Base-by-base conservation (phyloP, 2,888 invertebrate genomes). In the Loripinus fragilis region DNA sequence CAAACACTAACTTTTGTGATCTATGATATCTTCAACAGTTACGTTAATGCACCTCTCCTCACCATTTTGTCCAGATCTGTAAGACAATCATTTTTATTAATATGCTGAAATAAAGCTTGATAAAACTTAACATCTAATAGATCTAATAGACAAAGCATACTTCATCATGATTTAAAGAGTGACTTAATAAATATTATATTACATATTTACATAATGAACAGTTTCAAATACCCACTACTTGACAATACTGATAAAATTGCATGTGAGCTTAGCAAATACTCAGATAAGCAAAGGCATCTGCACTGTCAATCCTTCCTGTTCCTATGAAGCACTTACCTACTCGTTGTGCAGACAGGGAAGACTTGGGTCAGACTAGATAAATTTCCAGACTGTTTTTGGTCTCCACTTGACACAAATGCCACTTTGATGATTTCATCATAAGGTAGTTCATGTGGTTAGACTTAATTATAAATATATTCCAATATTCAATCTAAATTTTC, bases 1-100 rank as follows among this genome's bases (percentile, higher is more conserved):
- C n/a, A n/a, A n/a, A n/a, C n/a, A n/a, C 30, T 50, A 70, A 45
- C 69, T 48, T 2, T 48, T 38, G 8, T 52, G 30, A 12, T 41
- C 66, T 25, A 70, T 28, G 8, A 65, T 1, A 12, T 60, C 60
- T 33, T 60, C 35, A 0, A 72, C 48, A 25, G 60, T 68, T 0
- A 77, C 48, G 20, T 64, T 69, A 25, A 77, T 72, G 38, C 77
- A 77, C 8, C 77, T n/a, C 23, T 72, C 38, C 52, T 77, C 77
- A 20, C 45, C 45, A 15, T 12, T 8, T 12, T 15, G 45, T 3
- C 45, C 45, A 45, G 45, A 45, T 2, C 45, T 45, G 38, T 38
- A 8, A n/a, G n/a, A n/a, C n/a, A n/a, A n/a, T n/a, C n/a, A n/a
- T n/a, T n/a, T n/a, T n/a, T n/a, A n/a, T n/a, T n/a, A n/a, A n/a